Base-by-base conservation (phyloP, 2,797 vertebrate genomes). In the Leptatherina wallacei region DNA sequence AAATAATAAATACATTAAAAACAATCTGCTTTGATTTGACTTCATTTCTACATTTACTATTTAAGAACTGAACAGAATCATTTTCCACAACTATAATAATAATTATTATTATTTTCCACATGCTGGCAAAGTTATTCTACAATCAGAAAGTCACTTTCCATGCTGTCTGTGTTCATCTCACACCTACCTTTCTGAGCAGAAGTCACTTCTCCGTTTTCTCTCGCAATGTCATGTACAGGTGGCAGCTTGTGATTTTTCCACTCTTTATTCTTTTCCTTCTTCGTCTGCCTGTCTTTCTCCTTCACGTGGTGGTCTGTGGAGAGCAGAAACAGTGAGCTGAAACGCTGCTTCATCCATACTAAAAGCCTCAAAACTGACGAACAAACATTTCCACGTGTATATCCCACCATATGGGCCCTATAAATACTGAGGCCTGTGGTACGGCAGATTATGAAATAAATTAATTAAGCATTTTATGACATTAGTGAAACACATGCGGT, bases 181-280 rank as follows among this genome's bases (percentile, higher is more conserved):
- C 44, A 16, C 60, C 18, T 89, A 98, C 97, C 96, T 95, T 97
- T 97, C 87, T 95, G 95, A 32, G 95, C 91, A 74, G 96, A 88
- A 78, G 94, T 95, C 78, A 95, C 88, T 30, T 96, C 96, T 85
- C 97, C 97, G 61, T 98, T 98, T 87, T 98, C 97, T 89, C 96
- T 96, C 64, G 96, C 93, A 71, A 96, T 94, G 89, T 98, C 97
- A 92, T 94, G 96, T 78, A 96, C 89, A 84, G 90, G 87, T 68
- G 90, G 95, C 74, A 95, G 65, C 86, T 94, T 96, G 85, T 97
- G 95, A 77, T 96, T 96, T 89, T 95, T 97, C 94, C 95, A 97
- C 42, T 97, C 95, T 77, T 94, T 96, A 35, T 93, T 95, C 85
- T 92, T 95, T 0, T 92, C 90, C 77, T 96, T 96, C 74, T 96